Conservation (phyloP, 2,113 vertebrate genomes). For the Nestor notabilis region DNA sequence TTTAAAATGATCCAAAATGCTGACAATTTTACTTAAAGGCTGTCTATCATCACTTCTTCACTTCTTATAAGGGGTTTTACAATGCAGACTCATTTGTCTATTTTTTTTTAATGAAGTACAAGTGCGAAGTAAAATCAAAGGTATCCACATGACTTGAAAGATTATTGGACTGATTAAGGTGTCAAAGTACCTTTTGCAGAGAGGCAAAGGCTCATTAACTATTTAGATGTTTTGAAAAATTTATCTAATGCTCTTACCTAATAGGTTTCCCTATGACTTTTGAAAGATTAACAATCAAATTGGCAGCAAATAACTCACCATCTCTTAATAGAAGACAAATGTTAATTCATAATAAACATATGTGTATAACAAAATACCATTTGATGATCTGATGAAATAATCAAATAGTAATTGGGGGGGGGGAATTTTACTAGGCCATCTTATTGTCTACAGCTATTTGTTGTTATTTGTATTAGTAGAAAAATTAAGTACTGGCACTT, state of each 20-base stretch:
- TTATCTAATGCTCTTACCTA: neutral
- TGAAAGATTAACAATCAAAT: constrained; percentile 39
- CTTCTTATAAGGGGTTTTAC: neutral
- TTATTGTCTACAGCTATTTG: neutral
- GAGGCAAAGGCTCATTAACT: neutral
- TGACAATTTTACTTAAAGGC: neutral
- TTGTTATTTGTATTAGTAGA: neutral
- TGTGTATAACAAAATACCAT: neutral
- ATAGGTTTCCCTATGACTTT: constrained; percentile 35
- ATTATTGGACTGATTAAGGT: neutral
- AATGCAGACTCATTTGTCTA: neutral
- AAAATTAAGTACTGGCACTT: neutral
- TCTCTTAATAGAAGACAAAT: constrained; percentile 40
- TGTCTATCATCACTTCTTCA: neutral
- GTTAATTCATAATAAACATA: constrained; percentile 7
- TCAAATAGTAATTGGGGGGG: neutral
- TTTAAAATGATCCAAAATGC: neutral
- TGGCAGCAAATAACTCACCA: constrained; percentile 16
- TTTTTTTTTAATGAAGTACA: neutral
- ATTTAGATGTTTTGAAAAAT: neutral
- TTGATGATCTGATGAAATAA: neutral
- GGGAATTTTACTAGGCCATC: neutral
- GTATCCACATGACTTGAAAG: neutral
- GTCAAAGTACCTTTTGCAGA: neutral
- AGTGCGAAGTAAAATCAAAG: neutral